Percentiles rank a stretch among this genome's conserved stretches.
Evolutionary conservation across 2,797 vertebrate species (phyloP).

Genomic region (Hippopotamyrus pictus): DNA sequence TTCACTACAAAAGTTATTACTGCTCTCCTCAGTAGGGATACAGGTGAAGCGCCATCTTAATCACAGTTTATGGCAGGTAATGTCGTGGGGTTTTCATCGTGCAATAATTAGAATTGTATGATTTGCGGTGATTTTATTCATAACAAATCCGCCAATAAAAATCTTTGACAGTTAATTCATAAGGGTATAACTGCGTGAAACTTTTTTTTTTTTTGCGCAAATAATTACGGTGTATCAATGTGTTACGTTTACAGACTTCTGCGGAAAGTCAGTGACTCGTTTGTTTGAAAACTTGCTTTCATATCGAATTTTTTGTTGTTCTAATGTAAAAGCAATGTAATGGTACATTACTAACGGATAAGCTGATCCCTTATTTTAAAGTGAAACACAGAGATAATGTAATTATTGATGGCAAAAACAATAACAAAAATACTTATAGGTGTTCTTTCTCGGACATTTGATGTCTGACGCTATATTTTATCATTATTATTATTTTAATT

Average conservation of each 20-base stretch:
- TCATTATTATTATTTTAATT: background rate
- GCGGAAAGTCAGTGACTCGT: background rate
- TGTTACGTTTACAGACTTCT: background rate
- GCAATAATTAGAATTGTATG: background rate
- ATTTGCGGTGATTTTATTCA: background rate
- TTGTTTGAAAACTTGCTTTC: background rate
- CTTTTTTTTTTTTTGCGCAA: background rate
- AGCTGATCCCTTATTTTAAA: background rate
- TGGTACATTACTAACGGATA: background rate
- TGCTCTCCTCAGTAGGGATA: slow-evolving; percentile 43
- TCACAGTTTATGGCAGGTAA: slow-evolving; percentile 83
- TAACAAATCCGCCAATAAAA: background rate
- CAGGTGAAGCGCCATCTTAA: slow-evolving; percentile 84
- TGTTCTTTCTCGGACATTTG: background rate
- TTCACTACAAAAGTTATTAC: slow-evolving; percentile 55
- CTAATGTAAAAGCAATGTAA: background rate
- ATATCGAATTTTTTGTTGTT: background rate
- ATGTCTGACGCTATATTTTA: background rate
- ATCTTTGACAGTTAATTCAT: background rate
- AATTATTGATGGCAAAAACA: background rate
- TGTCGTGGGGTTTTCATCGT: slow-evolving; percentile 63
- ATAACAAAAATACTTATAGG: background rate
- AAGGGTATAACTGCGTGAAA: background rate
- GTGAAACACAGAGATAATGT: background rate
- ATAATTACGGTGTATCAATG: background rate